phyloP scores from a whole-genome alignment of 2,888 invertebrate genomes.

The Nymphalis c-album region DNA sequence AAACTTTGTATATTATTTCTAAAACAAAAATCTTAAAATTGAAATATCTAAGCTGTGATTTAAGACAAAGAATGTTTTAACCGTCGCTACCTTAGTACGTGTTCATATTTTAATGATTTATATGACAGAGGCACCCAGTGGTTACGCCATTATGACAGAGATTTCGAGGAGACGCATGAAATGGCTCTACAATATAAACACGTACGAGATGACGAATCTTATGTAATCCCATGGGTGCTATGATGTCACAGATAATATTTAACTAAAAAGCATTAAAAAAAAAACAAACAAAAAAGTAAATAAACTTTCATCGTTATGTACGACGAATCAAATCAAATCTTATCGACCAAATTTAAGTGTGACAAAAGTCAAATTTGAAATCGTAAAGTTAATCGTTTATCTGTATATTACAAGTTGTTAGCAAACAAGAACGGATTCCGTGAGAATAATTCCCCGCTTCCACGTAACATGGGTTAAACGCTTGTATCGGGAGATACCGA shows the following conservation, averaged over 20 bases:
- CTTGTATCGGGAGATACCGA: slow-evolving; percentile 78
- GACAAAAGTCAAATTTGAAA: slow-evolving; percentile 26
- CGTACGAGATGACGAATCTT: slow-evolving; percentile 30
- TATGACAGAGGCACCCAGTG: slow-evolving; percentile 65
- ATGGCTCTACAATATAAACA: slow-evolving; percentile 32
- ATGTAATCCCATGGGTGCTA: slow-evolving; percentile 25
- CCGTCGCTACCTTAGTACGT: slow-evolving; percentile 50
- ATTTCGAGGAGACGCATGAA: slow-evolving; percentile 35
- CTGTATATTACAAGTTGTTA: slow-evolving; percentile 72
- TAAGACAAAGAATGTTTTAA: slow-evolving; percentile 37
- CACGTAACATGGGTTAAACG: slow-evolving; percentile 80
- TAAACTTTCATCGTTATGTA: neutral
- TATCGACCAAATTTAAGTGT: slow-evolving; percentile 22
- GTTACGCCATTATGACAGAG: slow-evolving; percentile 40
- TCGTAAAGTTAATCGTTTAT: slow-evolving; percentile 49
- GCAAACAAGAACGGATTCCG: slow-evolving; percentile 61
- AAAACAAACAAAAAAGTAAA: neutral
- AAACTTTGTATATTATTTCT: no score
- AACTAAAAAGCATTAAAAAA: neutral
- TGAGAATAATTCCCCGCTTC: slow-evolving; percentile 75
- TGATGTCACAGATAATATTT: slow-evolving; percentile 13
- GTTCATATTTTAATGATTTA: slow-evolving; percentile 58
- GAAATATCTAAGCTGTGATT: neutral
- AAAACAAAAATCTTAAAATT: neutral
- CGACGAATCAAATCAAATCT: slow-evolving; percentile 4